Conservation (phyloP, 2,797 vertebrate genomes). For the Iguana delicatissima region DNA sequence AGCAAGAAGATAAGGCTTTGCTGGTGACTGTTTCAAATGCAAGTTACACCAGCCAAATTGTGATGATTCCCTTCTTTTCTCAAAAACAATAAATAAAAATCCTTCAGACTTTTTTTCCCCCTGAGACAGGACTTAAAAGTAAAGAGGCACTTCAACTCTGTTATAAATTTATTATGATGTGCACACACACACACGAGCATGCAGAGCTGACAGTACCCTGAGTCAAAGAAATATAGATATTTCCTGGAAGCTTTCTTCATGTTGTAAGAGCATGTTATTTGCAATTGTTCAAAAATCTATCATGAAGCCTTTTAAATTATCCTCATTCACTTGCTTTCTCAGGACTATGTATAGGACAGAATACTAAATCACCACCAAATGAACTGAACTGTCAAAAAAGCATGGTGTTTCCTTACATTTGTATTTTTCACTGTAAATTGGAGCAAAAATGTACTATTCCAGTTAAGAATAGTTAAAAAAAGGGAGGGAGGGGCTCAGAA, state of each 20-base stretch:
- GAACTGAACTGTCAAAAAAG: conserved; percentile 14
- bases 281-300: not conserved
- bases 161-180: not conserved
- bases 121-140: not conserved
- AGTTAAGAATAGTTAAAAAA: not conserved
- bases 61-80: not conserved
- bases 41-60: not conserved
- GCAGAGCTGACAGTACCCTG: not conserved
- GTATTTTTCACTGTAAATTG: not conserved
- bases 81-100: not conserved
- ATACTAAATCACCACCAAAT: not conserved
- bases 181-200: not conserved
- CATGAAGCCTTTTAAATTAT: not conserved
- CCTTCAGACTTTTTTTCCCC: not conserved
- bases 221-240: not conserved
- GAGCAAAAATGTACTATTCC: not conserved
- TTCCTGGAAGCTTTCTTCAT: conserved; percentile 3
- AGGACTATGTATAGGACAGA: not conserved
- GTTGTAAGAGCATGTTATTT: conserved; percentile 24
- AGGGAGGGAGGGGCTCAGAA: too few species aligned
- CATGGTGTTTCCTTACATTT: conserved; percentile 2
- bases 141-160: not conserved
- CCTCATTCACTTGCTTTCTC: not conserved
- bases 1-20: not conserved
- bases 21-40: not conserved